Base-by-base conservation (phyloP, 2,888 invertebrate genomes). In the Tiphia femorata region DNA sequence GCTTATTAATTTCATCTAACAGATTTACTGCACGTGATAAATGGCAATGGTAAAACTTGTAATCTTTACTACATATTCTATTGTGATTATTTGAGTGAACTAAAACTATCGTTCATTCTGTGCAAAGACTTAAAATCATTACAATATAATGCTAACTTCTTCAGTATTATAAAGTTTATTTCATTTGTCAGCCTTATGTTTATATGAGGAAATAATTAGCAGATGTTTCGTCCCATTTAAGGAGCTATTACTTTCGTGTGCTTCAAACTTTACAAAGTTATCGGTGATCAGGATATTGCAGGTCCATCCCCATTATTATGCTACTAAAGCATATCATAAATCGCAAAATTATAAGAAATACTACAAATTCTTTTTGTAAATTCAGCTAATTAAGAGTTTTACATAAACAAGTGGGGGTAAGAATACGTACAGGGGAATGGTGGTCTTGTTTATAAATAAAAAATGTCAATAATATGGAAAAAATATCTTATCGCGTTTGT, bases 371-470 rank as follows among this genome's bases (percentile, higher is more conserved):
- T 14, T 40, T 40, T 40, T 40, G 40, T 40, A 40, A 40, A 40
- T 40, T 21, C 12, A 40, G 21, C 8, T 40, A 40, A 7, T 27
- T 27, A 23, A 43, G 17, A 43, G 16, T 27, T 27, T 12, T 43
- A 27, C 10, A 43, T 20, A 30, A 19, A 46, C 16, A 40, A 64
- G 44, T 53, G 50, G 48, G 14, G 47, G 50, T 49, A 25, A 50
- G 52, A 55, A 52, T 53, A 37, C 48, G 48, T 49, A 55, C 10
- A 50, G 52, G 54, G 62, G 35, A 56, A 58, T 62, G 53, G 50
- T 58, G 58, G 53, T 56, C 47, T 62, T 56, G 62, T 62, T 65
- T 66, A 66, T 66, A 62, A 66, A 59, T 51, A 57, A 62, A 66
- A 62, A 57, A 38, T 54, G 37, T 59, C 33, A 44, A 62, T 63